Evolutionary conservation across 2,113 vertebrate species (phyloP).

Genomic region (Lanius ludovicianus): DNA sequence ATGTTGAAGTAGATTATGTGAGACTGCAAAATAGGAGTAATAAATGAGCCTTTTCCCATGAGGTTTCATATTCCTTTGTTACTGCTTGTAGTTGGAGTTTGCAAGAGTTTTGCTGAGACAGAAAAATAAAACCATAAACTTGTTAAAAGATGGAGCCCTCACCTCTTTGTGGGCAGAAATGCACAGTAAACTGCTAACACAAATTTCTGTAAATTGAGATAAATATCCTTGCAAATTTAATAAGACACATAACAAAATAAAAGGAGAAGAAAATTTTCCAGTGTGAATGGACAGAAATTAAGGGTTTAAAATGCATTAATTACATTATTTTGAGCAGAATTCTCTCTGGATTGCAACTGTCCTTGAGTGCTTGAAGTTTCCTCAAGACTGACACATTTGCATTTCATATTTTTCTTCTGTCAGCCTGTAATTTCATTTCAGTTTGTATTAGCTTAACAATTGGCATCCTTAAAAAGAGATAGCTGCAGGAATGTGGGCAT

Average conservation of each 20-base stretch:
- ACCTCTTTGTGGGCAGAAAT: background rate
- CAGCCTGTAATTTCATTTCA: background rate
- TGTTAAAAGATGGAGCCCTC: background rate
- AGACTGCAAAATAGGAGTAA: background rate
- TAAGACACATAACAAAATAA: background rate
- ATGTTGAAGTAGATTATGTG: background rate
- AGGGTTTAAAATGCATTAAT: background rate
- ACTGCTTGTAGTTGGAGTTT: background rate
- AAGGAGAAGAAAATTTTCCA: background rate
- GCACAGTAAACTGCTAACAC: background rate
- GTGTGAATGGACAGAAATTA: background rate
- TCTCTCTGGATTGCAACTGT: background rate
- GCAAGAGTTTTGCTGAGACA: background rate
- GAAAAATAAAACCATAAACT: background rate
- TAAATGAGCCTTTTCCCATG: background rate
- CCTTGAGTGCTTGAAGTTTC: background rate
- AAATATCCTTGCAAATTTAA: background rate
- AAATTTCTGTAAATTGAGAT: background rate
- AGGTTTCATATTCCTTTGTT: background rate
- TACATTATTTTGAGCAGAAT: background rate
- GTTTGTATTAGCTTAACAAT: background rate
- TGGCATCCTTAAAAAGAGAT: background rate
- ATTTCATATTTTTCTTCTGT: background rate
- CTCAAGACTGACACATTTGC: background rate
- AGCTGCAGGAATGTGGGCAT: background rate